Evolutionary conservation across 64 coral and sea anemone species (phyloP).

Genomic region (Montipora foliosa): DNA sequence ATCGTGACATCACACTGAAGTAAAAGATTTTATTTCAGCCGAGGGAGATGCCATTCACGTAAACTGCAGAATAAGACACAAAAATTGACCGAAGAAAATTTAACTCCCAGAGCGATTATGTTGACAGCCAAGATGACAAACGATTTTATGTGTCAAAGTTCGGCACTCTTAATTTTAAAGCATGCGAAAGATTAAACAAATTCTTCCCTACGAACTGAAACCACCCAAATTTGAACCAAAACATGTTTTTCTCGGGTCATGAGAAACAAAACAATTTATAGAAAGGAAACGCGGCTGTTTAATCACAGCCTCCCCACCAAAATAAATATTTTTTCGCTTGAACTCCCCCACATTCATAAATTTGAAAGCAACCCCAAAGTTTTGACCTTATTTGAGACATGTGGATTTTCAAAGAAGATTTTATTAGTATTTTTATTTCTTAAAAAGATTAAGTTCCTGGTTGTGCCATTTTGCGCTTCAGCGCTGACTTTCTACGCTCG

Average conservation of each 20-base stretch:
- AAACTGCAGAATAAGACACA: neutral
- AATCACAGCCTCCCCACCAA: constrained; percentile 24
- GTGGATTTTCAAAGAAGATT: neutral
- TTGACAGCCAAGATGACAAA: constrained; percentile 6
- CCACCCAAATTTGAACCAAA: neutral
- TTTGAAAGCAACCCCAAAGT: neutral
- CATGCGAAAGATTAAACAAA: neutral
- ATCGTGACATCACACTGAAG: no score
- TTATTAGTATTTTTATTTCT: neutral
- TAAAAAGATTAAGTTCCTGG: constrained; percentile 1
- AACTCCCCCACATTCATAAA: neutral
- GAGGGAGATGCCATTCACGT: neutral
- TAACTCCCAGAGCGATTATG: neutral
- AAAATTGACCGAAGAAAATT: neutral
- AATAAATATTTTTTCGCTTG: neutral
- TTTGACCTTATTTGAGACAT: neutral
- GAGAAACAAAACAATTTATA: neutral
- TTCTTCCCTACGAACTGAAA: neutral
- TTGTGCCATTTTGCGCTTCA: neutral
- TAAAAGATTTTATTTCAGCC: no score
- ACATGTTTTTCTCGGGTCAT: neutral
- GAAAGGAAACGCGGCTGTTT: neutral
- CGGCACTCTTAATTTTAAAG: neutral
- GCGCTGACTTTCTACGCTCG: neutral
- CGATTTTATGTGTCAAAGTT: neutral